Conservation (phyloP, 2,888 invertebrate genomes). For the Amblyjoppa fuscipennis region DNA sequence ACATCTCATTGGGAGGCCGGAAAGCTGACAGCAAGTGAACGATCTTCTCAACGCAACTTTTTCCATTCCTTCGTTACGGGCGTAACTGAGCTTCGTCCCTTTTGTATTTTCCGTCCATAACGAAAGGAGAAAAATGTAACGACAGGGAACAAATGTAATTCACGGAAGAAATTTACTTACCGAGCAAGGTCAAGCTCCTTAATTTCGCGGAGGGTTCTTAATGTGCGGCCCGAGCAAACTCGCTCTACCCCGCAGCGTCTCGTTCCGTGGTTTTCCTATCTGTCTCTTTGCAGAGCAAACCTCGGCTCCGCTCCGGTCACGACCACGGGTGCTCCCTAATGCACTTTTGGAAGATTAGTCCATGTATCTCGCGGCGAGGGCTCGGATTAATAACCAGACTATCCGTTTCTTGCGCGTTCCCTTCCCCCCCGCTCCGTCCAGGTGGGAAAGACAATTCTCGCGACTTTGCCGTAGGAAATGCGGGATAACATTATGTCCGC, state of each 20-base stretch:
- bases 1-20: background rate
- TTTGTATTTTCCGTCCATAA: background rate
- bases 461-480: conserved; percentile 17
- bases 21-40: background rate
- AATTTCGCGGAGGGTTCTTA: conserved; percentile 53
- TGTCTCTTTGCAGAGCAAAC: conserved; percentile 61
- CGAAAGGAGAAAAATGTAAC: too few relatives aligned
- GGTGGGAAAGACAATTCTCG: conserved; percentile 24
- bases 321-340: conserved; percentile 70
- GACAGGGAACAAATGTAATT: conserved; percentile 25
- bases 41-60: background rate
- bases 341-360: conserved; percentile 80
- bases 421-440: conserved; percentile 25
- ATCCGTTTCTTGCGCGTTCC: conserved; percentile 45
- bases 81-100: background rate
- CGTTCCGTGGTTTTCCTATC: conserved; percentile 44
- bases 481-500: conserved; percentile 3
- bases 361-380: conserved; percentile 76
- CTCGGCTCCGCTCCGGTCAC: conserved; percentile 45
- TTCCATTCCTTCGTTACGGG: background rate
- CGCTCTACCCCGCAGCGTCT: conserved; percentile 47
- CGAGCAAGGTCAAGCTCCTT: conserved; percentile 31
- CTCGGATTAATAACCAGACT: conserved; percentile 60
- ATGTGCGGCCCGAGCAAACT: conserved; percentile 50
- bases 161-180: conserved; percentile 18